phyloP scores from a whole-genome alignment of 2,113 vertebrate species.

The Ictidomys tridecemlineatus region DNA sequence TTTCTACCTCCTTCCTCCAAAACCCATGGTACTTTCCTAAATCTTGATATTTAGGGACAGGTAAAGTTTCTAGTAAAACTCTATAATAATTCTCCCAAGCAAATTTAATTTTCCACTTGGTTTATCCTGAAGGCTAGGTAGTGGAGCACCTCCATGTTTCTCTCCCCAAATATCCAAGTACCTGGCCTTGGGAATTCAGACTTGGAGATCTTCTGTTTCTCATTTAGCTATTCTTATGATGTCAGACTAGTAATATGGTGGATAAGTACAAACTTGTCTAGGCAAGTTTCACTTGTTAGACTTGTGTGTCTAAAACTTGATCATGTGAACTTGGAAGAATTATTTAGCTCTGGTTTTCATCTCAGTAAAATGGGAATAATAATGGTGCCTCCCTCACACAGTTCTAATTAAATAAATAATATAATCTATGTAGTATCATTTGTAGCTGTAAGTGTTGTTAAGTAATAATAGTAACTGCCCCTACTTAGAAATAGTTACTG shows the following conservation, averaged over 20 bases:
- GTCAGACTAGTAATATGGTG: not conserved
- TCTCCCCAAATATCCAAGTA: not conserved
- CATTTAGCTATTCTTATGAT: not conserved
- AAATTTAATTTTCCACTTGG: not conserved
- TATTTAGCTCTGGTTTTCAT: slow-evolving; percentile 19
- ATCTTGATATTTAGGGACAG: not conserved
- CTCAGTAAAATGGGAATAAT: not conserved
- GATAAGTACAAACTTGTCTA: not conserved
- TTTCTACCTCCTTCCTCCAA: not conserved
- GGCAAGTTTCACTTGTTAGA: not conserved
- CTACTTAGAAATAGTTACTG: not conserved
- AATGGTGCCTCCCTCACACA: not conserved
- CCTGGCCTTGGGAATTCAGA: not conserved
- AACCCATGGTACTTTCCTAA: not conserved
- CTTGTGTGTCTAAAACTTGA: not conserved
- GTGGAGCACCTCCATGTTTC: not conserved
- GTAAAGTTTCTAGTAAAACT: slow-evolving; percentile 35
- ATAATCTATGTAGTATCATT: not conserved
- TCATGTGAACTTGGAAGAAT: not conserved
- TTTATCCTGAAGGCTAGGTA: not conserved
- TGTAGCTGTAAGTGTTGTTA: not conserved
- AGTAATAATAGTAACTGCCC: not conserved
- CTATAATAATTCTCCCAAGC: not conserved
- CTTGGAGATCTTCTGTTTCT: not conserved
- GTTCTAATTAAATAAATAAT: not conserved